Evolutionary conservation across 92 coral and sea anemone genomes (phyloP).

Genomic region (Chrysogorgia sp.): DNA sequence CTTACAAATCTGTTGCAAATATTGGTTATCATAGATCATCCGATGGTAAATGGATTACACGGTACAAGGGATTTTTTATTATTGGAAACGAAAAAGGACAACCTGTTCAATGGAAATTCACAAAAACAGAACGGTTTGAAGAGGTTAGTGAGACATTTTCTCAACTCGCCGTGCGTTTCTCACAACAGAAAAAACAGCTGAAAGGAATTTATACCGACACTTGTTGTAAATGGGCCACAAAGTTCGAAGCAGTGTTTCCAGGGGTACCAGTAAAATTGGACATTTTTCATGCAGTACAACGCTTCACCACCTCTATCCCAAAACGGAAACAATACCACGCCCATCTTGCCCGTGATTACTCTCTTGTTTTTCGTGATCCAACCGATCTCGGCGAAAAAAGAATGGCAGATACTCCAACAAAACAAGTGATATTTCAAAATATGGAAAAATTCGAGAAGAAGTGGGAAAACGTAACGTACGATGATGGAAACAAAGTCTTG

Average conservation of each 20-base stretch:
- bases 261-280: too few species aligned
- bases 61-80: constrained; percentile 34
- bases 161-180: not conserved
- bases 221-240: constrained; percentile 13
- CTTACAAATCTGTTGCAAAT: constrained; percentile 49
- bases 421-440: not conserved
- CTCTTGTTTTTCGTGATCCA: constrained; percentile 7
- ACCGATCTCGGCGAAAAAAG: not conserved
- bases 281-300: too few species aligned
- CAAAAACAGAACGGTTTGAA: constrained; percentile 14
- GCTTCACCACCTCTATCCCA: too few species aligned
- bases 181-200: not conserved
- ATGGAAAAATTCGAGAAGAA: constrained; percentile 2
- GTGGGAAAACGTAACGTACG: not conserved
- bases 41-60: constrained; percentile 45
- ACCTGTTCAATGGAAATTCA: constrained; percentile 49
- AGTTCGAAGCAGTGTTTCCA: not conserved
- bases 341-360: not conserved
- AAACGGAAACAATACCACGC: constrained; percentile 24
- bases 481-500: not conserved
- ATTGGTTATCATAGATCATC: constrained; percentile 38
- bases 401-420: not conserved
- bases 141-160: constrained; percentile 7
- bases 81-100: constrained; percentile 49
- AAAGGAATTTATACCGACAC: constrained; percentile 16